Base-by-base conservation (phyloP, 2,113 vertebrate species). In the Pelobates fuscus region DNA sequence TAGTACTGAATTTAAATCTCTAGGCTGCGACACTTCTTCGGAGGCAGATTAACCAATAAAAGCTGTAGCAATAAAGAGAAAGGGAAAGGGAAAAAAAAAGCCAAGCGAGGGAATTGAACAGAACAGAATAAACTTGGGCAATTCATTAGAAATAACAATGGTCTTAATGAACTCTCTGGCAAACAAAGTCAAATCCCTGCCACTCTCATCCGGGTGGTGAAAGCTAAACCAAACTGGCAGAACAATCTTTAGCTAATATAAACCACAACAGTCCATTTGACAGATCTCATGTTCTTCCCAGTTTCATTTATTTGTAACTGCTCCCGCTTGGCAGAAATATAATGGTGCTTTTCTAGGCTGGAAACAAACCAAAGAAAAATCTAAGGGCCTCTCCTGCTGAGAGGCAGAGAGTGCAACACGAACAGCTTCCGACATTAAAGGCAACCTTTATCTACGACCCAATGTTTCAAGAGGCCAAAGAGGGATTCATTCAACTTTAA, bases 141-240 rank as follows among this genome's bases (percentile, higher is more conserved):
- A 76, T 76, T 76, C 72, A 76, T 67, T 67, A 76, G 58, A 60
- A 76, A 60, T 66, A 76, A 76, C 63, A 76, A 60, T 60, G 72
- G 32, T 59, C 44, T 52, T 67, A 76, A 76, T 67, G 64, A 76
- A 76, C 64, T 76, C 63, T 7, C n/a, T 29, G 63, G 25, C 21
- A 49, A 54, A 20, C 21, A 30, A 52, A 76, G 63, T 76, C 24
- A 66, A 60, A 66, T 49, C 72, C 54, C 23, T 24, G 32, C 71
- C 41, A 32, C 71, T 18, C 65, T 27, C 61, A 52, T 73, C 71
- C 23, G 27, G 18, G 32, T 29, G 61, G 71, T 25, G 49, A 46
- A 29, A 17, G 24, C 63, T 75, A 75, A 76, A 76, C 52, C 63
- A 37, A 76, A 76, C n/a, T 76, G 72, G 72, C 72, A 67, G 64